A percentile compares a stretch with the other conserved stretches of the same genome.
These are phyloP conservation scores for Acrobeloides nanus DNA, from an alignment of 2,888 invertebrate genomes.

Conservation along the genomic window DNA sequence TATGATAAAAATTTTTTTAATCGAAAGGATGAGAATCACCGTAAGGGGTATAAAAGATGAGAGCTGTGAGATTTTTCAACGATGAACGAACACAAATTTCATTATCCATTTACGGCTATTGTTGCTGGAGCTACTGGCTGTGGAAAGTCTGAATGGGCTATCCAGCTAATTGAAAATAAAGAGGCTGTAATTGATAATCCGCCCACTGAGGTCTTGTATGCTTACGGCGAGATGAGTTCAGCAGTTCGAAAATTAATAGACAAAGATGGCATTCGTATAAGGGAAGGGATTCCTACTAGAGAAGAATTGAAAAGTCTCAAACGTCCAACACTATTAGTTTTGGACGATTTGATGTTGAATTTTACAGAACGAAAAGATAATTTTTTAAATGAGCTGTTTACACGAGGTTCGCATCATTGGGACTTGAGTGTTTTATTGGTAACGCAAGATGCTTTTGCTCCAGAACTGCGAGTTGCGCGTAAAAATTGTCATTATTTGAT, in stretches of 20 bases:
- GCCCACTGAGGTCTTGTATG: conserved; percentile 8
- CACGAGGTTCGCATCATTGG: conserved; percentile 18
- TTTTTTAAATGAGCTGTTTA: conserved; percentile 10
- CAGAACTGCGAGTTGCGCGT: conserved; percentile 14
- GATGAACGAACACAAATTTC: too few species aligned
- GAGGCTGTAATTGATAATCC: too few species aligned
- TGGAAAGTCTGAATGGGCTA: conserved; percentile 10
- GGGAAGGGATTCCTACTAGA: conserved; percentile 13
- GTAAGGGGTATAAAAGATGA: too few species aligned
- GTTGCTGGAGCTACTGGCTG: conserved; percentile 10
- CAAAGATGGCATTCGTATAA: neutral
- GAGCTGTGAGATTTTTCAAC: too few species aligned
- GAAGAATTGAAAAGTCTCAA: conserved; percentile 3
- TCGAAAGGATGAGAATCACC: too few species aligned
- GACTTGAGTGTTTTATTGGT: conserved; percentile 14
- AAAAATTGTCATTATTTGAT: conserved; percentile 16
- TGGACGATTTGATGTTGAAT: conserved; percentile 16
- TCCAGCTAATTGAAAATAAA: conserved; percentile 3
- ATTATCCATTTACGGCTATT: conserved; percentile 10
- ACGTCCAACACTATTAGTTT: conserved; percentile 2
- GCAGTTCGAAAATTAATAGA: neutral
- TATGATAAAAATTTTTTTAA: too few species aligned
- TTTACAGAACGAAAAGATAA: neutral
- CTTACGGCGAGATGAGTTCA: conserved; percentile 11
- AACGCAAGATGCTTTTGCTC: conserved; percentile 19